Base-by-base conservation (phyloP, 2,113 vertebrate species). In the Gymnogyps californianus region DNA sequence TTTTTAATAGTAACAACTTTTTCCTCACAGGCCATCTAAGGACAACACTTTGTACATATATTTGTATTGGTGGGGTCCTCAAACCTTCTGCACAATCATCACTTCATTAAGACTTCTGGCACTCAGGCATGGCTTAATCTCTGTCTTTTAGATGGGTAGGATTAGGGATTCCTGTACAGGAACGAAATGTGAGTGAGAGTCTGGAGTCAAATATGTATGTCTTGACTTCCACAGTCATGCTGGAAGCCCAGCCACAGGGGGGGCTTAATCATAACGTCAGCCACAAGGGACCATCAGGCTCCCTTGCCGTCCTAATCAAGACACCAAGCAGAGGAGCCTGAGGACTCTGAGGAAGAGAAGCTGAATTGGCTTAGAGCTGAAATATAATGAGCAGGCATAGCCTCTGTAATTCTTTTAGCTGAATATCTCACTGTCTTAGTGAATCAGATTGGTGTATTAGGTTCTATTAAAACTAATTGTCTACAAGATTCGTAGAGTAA, bases 391-490 rank as follows among this genome's bases (percentile, higher is more conserved):
- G 83, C 49, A 94, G 64, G 44, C 54, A 95, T 84, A 96, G 62
- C 65, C 81, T 66, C 87, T 87, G 66, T 89, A 96, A 96, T 95
- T 95, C 93, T 96, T 97, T 96, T 69, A 87, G 54, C 66, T 92
- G 83, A 72, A 96, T 97, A 89, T 83, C 81, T 25, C 69, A 52
- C 89, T 94, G 96, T 95, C 93, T 96, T 96, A 93, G 80, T 88
- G 89, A 97, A 94, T 87, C 89, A 90, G 87, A 96, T 79, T 74
- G 88, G 83, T 89, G 78, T 95, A 87, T 89, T 97, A 92, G 62
- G 91, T 97, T 86, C 89, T 97, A 87, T 96, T 95, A 91, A 97
- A 97, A 90, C 89, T 95, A 93, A 93, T 97, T 95, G 97, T 97
- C 97, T 96, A 96, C 67, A 78, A 92, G 96, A 96, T 87, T 96